Evolutionary conservation across 2,797 vertebrate genomes (phyloP), one percentile per base, ranked within the genome.

Genomic region (Gallinago nigripennis): DNA sequence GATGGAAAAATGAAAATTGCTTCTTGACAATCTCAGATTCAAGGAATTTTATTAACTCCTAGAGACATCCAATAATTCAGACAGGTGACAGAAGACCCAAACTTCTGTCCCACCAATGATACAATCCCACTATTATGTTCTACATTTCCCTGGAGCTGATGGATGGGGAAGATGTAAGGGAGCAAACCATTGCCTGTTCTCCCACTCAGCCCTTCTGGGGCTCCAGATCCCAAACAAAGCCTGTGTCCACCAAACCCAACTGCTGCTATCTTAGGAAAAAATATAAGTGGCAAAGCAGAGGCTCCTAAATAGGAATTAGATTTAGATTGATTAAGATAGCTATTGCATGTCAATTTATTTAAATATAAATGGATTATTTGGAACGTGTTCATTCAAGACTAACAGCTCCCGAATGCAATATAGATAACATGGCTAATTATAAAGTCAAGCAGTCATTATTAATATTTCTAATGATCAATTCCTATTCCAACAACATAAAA

Each of bases 291-390:
- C 31, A 78, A 95, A 86, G 54, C 43, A 89, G 45, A 87, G 19
- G 28, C 23, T 94, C 39, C 43, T 84, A 82, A 94, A 85, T 31
- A 91, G 41, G 43, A 72, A 82, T 94, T 90, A 65, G 48, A 87
- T 93, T 94, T 83, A 88, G 79, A 94, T 92, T 86, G 87, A 94
- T 94, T 91, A 81, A 93, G 84, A 90, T 51, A 91, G 71, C 81
- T 82, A 86, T 75, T 94, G n/a, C 28, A 1, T 68, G 65, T 70
- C 94, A 91, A 91, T 75, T 63, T 90, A 94, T 84, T 97, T 88
- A 92, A 76, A 93, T 83, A 89, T 61, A 97, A 97, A 89, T 94
- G 72, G 63, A 92, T 95, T 95, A 87, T 97, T 88, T 96, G 84
- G 79, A 97, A 96, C 30, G 4, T 85, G 41, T 79, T 93, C 83